Conservation (phyloP, 2,888 invertebrate genomes). For the Cephus nigrinus region DNA sequence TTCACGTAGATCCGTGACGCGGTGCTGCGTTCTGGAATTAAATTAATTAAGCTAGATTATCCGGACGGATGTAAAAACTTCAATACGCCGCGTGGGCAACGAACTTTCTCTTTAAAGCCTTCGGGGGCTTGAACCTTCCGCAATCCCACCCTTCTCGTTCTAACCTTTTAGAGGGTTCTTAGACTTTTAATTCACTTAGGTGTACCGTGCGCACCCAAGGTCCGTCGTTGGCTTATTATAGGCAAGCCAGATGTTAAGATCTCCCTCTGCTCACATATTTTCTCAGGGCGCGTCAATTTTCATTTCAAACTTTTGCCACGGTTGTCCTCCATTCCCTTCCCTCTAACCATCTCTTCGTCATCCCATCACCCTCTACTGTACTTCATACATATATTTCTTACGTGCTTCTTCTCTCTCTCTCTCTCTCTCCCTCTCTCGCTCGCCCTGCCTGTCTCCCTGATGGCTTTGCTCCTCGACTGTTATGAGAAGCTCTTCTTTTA, state of each 20-base stretch:
- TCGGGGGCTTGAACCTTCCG: neutral
- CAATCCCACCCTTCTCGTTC: neutral
- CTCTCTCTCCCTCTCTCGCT: slow-evolving; percentile 27
- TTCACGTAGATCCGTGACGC: neutral
- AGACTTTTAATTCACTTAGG: slow-evolving; percentile 34
- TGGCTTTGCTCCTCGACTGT: slow-evolving; percentile 1
- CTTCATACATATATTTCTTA: slow-evolving; percentile 9
- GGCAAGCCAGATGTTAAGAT: slow-evolving; percentile 26
- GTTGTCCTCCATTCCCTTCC: neutral
- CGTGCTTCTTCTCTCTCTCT: slow-evolving; percentile 26
- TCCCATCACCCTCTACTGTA: slow-evolving; percentile 9
- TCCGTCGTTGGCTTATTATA: slow-evolving; percentile 28
- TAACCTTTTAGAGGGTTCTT: slow-evolving; percentile 11
- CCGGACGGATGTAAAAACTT: slow-evolving; percentile 41
- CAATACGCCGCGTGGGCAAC: slow-evolving; percentile 30
- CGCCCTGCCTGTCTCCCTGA: slow-evolving; percentile 12
- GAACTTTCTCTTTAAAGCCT: slow-evolving; percentile 21
- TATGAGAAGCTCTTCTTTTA: slow-evolving; percentile 25
- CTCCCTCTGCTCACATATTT: slow-evolving; percentile 27
- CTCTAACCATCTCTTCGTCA: neutral
- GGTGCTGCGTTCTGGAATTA: slow-evolving; percentile 28
- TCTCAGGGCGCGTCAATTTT: slow-evolving; percentile 33
- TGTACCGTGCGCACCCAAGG: neutral
- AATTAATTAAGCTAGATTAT: slow-evolving; percentile 53
- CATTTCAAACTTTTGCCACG: slow-evolving; percentile 34